phyloP scores from a whole-genome alignment of 35 echinoderm and acorn worm genomes.

The Stichopus chloronotus region DNA sequence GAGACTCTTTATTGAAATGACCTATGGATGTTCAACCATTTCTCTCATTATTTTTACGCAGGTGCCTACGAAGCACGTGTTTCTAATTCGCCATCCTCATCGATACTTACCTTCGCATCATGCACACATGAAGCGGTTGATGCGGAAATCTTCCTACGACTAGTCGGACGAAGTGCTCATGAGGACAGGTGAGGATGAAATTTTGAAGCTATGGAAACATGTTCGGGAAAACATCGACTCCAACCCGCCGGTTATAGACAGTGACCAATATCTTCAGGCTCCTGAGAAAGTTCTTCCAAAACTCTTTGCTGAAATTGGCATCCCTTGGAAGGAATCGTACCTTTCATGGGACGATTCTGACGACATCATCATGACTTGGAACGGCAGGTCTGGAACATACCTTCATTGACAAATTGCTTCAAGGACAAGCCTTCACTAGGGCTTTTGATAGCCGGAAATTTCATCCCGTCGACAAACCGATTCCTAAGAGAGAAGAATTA shows the following conservation, averaged over 20 bases:
- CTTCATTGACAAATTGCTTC: background rate
- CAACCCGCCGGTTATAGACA: background rate
- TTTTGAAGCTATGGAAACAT: background rate
- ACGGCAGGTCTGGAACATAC: background rate
- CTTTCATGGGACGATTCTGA: background rate
- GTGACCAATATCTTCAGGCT: background rate
- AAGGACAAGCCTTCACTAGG: background rate
- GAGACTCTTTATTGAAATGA: too few relatives aligned
- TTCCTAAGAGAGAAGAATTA: background rate
- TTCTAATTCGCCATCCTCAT: too few relatives aligned
- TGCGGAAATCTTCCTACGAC: too few relatives aligned
- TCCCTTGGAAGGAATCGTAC: conserved; percentile 37
- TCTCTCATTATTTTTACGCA: too few relatives aligned
- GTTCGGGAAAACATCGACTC: background rate
- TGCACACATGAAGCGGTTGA: too few relatives aligned
- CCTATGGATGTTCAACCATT: too few relatives aligned
- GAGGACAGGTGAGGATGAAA: background rate
- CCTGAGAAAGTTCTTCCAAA: background rate
- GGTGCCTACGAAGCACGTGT: too few relatives aligned
- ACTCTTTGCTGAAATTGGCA: conserved; percentile 10
- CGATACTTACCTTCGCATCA: too few relatives aligned
- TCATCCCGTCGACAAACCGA: background rate
- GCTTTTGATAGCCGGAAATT: background rate
- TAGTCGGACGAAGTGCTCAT: background rate
- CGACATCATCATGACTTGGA: background rate